phyloP scores from a whole-genome alignment of 2,888 invertebrate genomes.

The Euplexia lucipara region DNA sequence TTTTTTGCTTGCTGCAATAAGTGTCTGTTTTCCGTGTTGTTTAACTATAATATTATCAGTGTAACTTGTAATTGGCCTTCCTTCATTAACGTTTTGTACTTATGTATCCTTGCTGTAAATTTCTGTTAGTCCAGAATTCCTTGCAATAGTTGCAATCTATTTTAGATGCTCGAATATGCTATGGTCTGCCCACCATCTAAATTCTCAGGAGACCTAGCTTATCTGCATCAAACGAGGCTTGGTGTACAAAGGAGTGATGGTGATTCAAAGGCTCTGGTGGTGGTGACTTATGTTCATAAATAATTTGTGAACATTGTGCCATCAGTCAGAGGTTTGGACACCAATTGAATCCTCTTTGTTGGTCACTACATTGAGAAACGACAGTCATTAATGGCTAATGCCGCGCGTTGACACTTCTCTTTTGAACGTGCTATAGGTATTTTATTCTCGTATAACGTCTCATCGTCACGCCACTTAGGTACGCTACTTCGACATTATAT shows the following conservation, averaged over 20 bases:
- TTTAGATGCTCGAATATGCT: neutral
- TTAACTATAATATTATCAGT: no score
- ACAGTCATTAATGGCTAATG: conserved; percentile 55
- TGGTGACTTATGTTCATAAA: neutral
- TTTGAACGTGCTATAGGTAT: conserved; percentile 59
- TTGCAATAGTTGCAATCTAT: no score
- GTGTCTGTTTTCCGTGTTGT: no score
- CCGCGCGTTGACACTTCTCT: conserved; percentile 63
- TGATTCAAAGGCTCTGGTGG: neutral
- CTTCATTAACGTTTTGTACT: no score
- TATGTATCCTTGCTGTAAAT: no score
- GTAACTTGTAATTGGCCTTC: no score
- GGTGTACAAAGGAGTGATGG: neutral
- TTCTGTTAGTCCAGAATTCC: no score
- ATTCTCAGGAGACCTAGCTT: no score
- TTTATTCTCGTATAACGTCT: conserved; percentile 61
- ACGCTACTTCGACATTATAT: conserved; percentile 71
- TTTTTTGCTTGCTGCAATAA: neutral
- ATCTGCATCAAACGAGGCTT: no score
- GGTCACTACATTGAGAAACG: conserved; percentile 75
- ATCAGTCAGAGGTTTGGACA: conserved; percentile 12
- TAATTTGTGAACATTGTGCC: conserved; percentile 8
- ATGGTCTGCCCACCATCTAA: no score
- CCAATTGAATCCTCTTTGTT: conserved; percentile 65
- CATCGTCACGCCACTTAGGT: conserved; percentile 70